phyloP scores from a whole-genome alignment of 2,797 vertebrate species.

The Trachurus trachurus region DNA sequence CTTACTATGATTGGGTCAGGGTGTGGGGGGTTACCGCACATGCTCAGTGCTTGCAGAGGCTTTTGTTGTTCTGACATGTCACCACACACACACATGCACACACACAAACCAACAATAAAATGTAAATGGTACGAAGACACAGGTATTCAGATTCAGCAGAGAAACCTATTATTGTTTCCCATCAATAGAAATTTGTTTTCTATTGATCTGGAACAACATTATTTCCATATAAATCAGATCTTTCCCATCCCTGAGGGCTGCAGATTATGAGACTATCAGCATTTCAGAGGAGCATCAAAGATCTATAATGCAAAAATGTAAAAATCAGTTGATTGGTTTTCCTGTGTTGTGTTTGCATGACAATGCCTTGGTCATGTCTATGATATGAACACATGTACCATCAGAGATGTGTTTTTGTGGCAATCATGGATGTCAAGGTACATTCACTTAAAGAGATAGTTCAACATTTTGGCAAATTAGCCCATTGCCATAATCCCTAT shows the following conservation, averaged over 20 bases:
- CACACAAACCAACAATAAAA: conserved; percentile 13
- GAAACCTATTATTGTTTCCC: not conserved
- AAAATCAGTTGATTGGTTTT: conserved; percentile 2
- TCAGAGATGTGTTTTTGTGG: no score
- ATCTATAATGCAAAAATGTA: conserved; percentile 16
- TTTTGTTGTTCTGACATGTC: conserved; percentile 31
- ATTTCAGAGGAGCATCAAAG: not conserved
- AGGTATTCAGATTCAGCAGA: conserved; percentile 26
- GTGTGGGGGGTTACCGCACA: conserved; percentile 2
- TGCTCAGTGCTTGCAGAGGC: conserved; percentile 38
- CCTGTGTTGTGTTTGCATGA: not conserved
- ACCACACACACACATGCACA: not conserved
- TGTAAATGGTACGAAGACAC: not conserved
- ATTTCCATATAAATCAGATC: conserved; percentile 24
- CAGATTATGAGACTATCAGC: not conserved
- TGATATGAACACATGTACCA: no score
- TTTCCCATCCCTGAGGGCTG: not conserved
- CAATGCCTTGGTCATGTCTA: no score
- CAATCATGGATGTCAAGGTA: no score
- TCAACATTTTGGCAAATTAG: no score
- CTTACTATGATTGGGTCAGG: conserved; percentile 69
- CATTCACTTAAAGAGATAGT: no score
- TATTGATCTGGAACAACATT: conserved; percentile 37
- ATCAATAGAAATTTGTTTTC: conserved; percentile 36
- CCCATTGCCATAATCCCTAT: no score